Percentiles rank a stretch among this genome's conserved stretches.
These are phyloP conservation scores for Cyrtorhinus lividipennis DNA, from an alignment of 1,140 invertebrate genomes.

Conservation along the genomic window DNA sequence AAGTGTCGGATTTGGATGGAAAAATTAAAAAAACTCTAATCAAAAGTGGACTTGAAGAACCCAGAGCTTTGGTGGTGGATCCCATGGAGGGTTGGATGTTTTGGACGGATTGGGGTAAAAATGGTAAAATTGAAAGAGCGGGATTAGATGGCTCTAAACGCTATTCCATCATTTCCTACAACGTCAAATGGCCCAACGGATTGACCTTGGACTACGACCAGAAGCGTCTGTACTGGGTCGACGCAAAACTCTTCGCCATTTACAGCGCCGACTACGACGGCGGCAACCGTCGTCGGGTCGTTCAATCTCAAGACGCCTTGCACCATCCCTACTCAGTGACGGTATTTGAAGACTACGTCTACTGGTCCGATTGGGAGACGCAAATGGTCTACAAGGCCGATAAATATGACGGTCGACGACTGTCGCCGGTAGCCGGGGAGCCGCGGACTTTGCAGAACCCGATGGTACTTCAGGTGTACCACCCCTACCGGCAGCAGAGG, in stretches of 20 bases:
- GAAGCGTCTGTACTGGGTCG: conserved; percentile 83
- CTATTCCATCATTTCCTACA: conserved; percentile 65
- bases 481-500: conserved; percentile 14
- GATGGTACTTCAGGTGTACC: conserved; percentile 17
- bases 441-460: neutral
- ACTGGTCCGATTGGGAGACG: conserved; percentile 89
- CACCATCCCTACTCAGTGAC: conserved; percentile 85
- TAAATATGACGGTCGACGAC: conserved; percentile 17
- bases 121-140: conserved; percentile 76
- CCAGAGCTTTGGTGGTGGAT: conserved; percentile 88
- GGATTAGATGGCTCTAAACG: conserved; percentile 86
- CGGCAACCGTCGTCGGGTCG: conserved; percentile 53
- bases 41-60: conserved; percentile 68
- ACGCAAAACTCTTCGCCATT: conserved; percentile 80
- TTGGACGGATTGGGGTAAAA: conserved; percentile 89
- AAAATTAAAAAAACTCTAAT: conserved; percentile 75
- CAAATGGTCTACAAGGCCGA: conserved; percentile 16
- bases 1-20: conserved; percentile 71
- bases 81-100: conserved; percentile 92
- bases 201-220: conserved; percentile 72
- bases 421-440: neutral
- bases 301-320: conserved; percentile 52
- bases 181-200: conserved; percentile 90
- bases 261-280: conserved; percentile 78
- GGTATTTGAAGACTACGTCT: conserved; percentile 82